These are phyloP conservation scores for Catharus minimus DNA, from an alignment of 2,113 vertebrate genomes.

Conservation along the genomic window DNA sequence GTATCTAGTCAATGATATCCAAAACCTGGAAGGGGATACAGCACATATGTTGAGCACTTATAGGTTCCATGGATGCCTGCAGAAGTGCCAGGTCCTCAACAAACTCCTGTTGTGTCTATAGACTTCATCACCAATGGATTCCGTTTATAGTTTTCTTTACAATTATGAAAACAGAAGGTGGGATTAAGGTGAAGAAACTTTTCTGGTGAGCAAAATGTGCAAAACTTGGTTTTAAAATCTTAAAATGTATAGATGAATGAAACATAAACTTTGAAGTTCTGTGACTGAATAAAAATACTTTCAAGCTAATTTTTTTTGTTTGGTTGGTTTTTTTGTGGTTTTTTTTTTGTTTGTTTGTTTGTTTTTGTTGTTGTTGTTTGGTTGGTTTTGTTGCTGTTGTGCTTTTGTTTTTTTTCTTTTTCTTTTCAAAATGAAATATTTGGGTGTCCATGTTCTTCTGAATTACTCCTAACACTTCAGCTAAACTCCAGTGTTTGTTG, in stretches of 20 bases:
- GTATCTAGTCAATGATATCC: background rate
- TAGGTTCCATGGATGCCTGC: background rate
- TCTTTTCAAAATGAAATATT: background rate
- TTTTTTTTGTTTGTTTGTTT: too few relatives aligned
- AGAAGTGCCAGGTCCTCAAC: background rate
- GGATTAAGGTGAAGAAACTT: background rate
- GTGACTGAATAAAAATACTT: background rate
- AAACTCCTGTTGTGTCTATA: background rate
- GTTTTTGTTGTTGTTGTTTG: background rate
- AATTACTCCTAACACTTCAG: background rate
- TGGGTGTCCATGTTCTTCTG: background rate
- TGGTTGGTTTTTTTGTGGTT: background rate
- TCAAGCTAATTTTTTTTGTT: background rate
- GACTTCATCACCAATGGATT: background rate
- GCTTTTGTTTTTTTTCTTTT: background rate
- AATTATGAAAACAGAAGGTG: background rate
- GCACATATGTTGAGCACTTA: background rate
- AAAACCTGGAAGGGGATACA: background rate
- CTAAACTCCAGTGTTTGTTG: background rate
- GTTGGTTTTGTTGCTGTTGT: too few relatives aligned
- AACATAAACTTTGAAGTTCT: background rate
- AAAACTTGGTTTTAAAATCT: background rate
- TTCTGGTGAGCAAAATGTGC: background rate
- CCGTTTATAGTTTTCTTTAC: background rate
- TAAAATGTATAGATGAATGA: background rate